Conservation (phyloP, 2,113 vertebrate genomes). For the Poeciliopsis occidentalis region DNA sequence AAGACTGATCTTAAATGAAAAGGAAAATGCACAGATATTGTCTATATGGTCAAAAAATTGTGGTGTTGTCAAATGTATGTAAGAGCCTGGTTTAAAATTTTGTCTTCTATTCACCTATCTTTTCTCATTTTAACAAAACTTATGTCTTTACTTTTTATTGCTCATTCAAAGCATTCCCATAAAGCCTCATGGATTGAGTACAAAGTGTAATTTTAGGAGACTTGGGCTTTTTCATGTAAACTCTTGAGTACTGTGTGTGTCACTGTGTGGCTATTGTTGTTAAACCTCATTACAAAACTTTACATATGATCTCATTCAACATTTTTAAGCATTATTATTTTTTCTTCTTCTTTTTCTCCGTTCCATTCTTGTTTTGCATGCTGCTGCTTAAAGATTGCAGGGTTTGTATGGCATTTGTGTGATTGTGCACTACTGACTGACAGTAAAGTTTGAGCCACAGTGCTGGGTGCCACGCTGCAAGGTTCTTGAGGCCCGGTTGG, state of each 20-base stretch:
- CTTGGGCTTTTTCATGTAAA: neutral
- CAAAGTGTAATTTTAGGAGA: neutral
- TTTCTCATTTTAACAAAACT: neutral
- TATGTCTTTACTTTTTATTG: neutral
- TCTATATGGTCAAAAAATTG: too few relatives aligned
- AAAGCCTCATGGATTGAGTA: neutral
- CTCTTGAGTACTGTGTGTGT: neutral
- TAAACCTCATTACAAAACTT: too few relatives aligned
- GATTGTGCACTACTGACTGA: constrained; percentile 11
- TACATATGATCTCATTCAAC: neutral
- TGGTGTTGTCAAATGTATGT: too few relatives aligned
- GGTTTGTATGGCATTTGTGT: constrained; percentile 51
- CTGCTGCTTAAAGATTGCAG: constrained; percentile 50
- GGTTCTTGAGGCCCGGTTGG: neutral
- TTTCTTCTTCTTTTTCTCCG: constrained; percentile 1
- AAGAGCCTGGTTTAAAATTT: too few relatives aligned
- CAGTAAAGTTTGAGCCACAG: constrained; percentile 37
- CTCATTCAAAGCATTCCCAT: neutral
- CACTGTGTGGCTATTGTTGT: neutral
- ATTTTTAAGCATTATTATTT: constrained; percentile 1
- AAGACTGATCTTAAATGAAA: too few relatives aligned
- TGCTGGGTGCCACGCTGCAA: constrained; percentile 27
- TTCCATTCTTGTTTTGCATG: constrained; percentile 46
- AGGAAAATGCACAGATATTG: too few relatives aligned
- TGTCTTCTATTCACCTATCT: neutral